Evolutionary conservation across 2,888 invertebrate genomes (phyloP).

Genomic region (Mimumesa dahlbomi): DNA sequence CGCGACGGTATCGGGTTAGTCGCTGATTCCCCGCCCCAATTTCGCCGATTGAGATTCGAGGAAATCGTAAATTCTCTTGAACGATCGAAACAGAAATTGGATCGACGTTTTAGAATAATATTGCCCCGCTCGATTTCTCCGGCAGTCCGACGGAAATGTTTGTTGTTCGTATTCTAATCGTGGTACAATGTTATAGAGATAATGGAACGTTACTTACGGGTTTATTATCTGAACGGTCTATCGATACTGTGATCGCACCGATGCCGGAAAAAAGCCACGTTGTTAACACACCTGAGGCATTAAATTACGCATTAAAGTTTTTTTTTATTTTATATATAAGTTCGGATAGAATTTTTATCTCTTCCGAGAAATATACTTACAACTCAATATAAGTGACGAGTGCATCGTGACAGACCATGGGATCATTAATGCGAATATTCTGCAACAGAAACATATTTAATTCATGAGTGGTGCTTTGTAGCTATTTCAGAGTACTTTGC

Average conservation of each 20-base stretch:
- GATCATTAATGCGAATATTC: constrained; percentile 68
- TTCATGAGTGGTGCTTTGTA: neutral
- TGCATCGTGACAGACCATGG: constrained; percentile 75
- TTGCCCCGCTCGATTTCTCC: too few relatives aligned
- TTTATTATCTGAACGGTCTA: constrained; percentile 73
- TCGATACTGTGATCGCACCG: constrained; percentile 73
- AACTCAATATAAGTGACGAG: constrained; percentile 61
- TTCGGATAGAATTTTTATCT: neutral
- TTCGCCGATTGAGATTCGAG: constrained; percentile 25
- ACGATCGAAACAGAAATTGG: too few relatives aligned
- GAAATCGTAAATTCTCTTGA: constrained; percentile 32
- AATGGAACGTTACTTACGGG: constrained; percentile 71
- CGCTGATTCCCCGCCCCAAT: constrained; percentile 37
- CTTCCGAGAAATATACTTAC: constrained; percentile 56
- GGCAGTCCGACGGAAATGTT: too few relatives aligned
- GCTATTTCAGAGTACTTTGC: too few relatives aligned
- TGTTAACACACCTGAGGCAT: constrained; percentile 64
- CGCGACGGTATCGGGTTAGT: constrained; percentile 25
- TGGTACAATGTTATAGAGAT: neutral
- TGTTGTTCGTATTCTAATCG: too few relatives aligned
- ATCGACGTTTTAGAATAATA: too few relatives aligned
- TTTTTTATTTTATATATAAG: constrained; percentile 2
- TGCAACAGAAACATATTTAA: constrained; percentile 49
- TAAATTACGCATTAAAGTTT: neutral
- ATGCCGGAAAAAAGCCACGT: constrained; percentile 62